Conservation (phyloP, 2,888 invertebrate species). For the Tipula vernalis region DNA sequence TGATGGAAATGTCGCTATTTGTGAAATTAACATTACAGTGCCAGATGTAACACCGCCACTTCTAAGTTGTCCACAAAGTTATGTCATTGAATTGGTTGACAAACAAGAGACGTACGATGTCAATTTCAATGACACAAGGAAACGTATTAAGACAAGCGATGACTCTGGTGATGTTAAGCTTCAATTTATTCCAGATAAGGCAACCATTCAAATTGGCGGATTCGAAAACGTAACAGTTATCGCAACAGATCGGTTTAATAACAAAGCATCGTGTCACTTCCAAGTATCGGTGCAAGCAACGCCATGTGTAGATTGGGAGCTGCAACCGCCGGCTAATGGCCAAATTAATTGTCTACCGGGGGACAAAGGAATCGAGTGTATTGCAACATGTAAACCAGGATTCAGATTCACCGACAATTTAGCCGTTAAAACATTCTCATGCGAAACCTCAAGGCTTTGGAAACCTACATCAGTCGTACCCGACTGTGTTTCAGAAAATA, state of each 20-base stretch:
- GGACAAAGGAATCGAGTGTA: slow-evolving; percentile 69
- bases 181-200: slow-evolving; percentile 71
- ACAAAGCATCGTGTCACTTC: slow-evolving; percentile 83
- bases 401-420: slow-evolving; percentile 86
- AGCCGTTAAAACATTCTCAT: slow-evolving; percentile 73
- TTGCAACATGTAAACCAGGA: slow-evolving; percentile 79
- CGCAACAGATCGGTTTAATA: slow-evolving; percentile 76
- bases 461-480: slow-evolving; percentile 80
- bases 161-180: slow-evolving; percentile 77
- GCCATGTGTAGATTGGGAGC: slow-evolving; percentile 89
- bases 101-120: slow-evolving; percentile 81
- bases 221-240: slow-evolving; percentile 88
- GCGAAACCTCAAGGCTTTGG: slow-evolving; percentile 73
- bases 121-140: slow-evolving; percentile 80
- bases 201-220: slow-evolving; percentile 71
- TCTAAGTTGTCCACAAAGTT: slow-evolving; percentile 84
- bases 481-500: slow-evolving; percentile 90
- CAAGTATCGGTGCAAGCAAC: slow-evolving; percentile 88
- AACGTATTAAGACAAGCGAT: slow-evolving; percentile 73
- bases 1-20: slow-evolving; percentile 94
- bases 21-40: slow-evolving; percentile 90
- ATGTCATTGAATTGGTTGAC: slow-evolving; percentile 83
- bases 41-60: slow-evolving; percentile 86
- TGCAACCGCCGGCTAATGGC: slow-evolving; percentile 80
- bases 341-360: slow-evolving; percentile 75